These are phyloP conservation scores for Listrodromus nycthemerus DNA, from an alignment of 2,888 invertebrate species.

Conservation along the genomic window DNA sequence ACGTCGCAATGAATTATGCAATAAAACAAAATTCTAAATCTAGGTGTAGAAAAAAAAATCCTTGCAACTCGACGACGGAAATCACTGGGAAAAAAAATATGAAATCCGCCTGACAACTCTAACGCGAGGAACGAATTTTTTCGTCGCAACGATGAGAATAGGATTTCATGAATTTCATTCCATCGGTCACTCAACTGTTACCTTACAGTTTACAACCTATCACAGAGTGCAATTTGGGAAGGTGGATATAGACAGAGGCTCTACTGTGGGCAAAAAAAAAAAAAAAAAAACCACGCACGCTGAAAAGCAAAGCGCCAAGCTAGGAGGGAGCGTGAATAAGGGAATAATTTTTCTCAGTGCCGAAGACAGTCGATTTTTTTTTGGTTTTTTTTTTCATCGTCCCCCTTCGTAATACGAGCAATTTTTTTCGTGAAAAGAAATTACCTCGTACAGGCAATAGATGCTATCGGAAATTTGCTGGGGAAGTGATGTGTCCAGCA, in stretches of 20 bases:
- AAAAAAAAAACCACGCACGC: constrained; percentile 22
- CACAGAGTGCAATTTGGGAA: constrained; percentile 20
- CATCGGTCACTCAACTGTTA: background rate
- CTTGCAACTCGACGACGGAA: no score
- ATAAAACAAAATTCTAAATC: background rate
- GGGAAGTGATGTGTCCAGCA: constrained; percentile 89
- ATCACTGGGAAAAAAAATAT: no score
- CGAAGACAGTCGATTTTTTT: constrained; percentile 47
- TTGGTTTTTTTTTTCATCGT: constrained; percentile 26
- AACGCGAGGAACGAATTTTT: background rate
- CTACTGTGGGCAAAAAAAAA: constrained; percentile 1
- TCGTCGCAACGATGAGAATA: background rate
- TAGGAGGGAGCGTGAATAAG: constrained; percentile 54
- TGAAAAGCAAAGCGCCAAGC: constrained; percentile 51
- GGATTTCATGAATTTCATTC: background rate
- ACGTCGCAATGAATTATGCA: background rate
- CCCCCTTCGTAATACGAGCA: constrained; percentile 44
- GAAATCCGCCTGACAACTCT: background rate
- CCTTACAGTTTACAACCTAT: constrained; percentile 13
- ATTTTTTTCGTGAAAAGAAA: constrained; percentile 65
- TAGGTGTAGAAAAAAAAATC: background rate
- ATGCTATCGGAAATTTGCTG: constrained; percentile 88
- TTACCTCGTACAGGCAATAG: constrained; percentile 91
- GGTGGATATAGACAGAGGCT: constrained; percentile 10
- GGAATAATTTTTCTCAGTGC: constrained; percentile 53